phyloP scores from a whole-genome alignment of 1,140 invertebrate genomes.

The Physella acuta region DNA sequence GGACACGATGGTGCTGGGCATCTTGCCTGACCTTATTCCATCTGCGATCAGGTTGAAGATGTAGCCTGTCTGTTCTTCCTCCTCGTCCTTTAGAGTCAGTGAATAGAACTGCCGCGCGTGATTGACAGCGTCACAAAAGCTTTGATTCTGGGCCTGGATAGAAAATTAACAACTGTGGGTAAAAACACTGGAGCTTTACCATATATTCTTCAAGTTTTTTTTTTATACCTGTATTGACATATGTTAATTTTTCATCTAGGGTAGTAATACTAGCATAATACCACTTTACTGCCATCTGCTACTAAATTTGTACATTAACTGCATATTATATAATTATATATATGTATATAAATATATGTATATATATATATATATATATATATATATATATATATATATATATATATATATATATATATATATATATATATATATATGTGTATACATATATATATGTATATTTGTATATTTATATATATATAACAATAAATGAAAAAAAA shows the following conservation, averaged over 20 bases:
- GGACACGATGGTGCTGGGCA: constrained; percentile 39
- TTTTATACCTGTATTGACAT: not conserved
- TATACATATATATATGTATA: no score
- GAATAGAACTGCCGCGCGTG: constrained; percentile 50
- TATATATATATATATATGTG: no score
- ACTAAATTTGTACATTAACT: no score
- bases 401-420: no score
- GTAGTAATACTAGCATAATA: not conserved
- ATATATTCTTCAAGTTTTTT: not conserved
- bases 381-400: no score
- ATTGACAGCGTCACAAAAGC: constrained; percentile 42
- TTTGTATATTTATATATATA: no score
- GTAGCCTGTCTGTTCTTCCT: constrained; percentile 24
- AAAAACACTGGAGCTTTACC: not conserved
- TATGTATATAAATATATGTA: no score
- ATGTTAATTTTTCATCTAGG: not conserved
- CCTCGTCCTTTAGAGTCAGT: constrained; percentile 26
- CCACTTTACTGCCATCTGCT: no score
- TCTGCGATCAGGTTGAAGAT: constrained; percentile 29
- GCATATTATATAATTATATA: no score
- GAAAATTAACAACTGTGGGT: not conserved
- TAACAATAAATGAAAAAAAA: no score
- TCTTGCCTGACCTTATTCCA: constrained; percentile 28
- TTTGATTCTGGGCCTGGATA: constrained; percentile 32
- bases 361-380: no score